phyloP scores from a whole-genome alignment of 1,140 invertebrate genomes.

The Araneus ventricosus region DNA sequence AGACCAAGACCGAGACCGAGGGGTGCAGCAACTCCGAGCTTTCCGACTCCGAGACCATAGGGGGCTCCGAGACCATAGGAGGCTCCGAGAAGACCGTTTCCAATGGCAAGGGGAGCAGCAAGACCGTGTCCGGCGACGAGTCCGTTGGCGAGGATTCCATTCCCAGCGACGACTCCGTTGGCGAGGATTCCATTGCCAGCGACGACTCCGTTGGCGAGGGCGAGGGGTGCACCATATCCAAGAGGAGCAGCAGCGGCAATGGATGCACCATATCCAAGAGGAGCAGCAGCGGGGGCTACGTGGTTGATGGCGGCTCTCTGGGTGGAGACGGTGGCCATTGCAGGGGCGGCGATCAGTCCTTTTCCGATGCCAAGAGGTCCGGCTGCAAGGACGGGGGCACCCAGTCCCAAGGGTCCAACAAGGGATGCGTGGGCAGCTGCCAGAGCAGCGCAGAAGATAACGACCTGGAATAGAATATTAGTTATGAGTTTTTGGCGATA shows the following conservation, averaged over 20 bases:
- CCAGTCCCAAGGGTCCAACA: not conserved
- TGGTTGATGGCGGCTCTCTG: constrained; percentile 32
- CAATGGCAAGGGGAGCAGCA: not conserved
- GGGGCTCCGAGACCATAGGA: not conserved
- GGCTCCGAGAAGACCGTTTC: constrained; percentile 1
- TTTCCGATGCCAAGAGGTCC: not conserved
- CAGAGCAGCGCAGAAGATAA: constrained; percentile 12
- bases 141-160: not conserved
- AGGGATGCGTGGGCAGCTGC: constrained; percentile 33
- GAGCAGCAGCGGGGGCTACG: not conserved
- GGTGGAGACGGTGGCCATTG: not conserved
- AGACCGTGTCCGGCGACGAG: not conserved
- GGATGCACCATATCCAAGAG: not conserved
- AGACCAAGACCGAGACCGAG: not conserved
- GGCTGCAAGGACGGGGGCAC: not conserved
- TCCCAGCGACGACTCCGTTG: not conserved
- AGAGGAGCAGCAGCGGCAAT: not conserved
- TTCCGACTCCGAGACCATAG: not conserved
- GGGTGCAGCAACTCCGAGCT: not conserved
- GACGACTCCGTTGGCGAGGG: not conserved
- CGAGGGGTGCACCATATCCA: not conserved
- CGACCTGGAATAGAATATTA: not conserved
- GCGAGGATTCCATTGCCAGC: not conserved
- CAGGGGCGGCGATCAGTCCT: not conserved
- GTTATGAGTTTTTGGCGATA: not conserved